Base-by-base conservation (phyloP, 1,140 invertebrate species). In the Drosophila micromelanica region DNA sequence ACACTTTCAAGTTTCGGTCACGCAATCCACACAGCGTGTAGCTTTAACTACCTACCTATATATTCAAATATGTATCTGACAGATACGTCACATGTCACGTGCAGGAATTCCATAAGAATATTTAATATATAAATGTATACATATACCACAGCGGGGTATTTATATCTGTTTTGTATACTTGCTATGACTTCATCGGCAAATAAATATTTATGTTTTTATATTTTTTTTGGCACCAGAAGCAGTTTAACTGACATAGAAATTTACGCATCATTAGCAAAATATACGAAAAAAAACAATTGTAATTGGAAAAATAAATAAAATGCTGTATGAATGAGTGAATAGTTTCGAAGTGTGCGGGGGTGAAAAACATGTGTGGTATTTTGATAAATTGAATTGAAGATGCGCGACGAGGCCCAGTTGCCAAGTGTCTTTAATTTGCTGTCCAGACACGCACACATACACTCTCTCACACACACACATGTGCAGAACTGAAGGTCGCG, bases 211-310 rank as follows among this genome's bases (percentile, higher is more conserved):
- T 51, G 27, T 51, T 3, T 32, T 13, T 12, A 30, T 27, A 15
- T 49, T 32, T 12, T 32, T n/a, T 20, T 1, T 59, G 55, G 55
- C 68, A 73, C 54, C 45, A 48, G 62, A 59, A 8, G 42, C 37
- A 67, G 30, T 56, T 23, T 13, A 68, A 77, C 57, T 75, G 69
- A 78, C 80, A 73, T 52, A 73, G 45, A 89, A 76, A 78, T 89
- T 57, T 65, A 87, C 76, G 84, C 84, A 80, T 87, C 84, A 90
- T 87, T 89, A 89, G 79, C 63, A 52, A 60, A 76, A 54, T 27
- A 27, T 27, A 27, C 57, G 62, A 68, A 69, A 49, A 73, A 72
- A 63, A 55, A 77, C 76, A 71, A 49, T 27, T 5, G 27, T 27
- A 64, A 40, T 15, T 32, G 75, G 75, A 69, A 49, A 57, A 42